Percentiles rank a stretch among this genome's conserved stretches.
Evolutionary conservation across 2,797 vertebrate species (phyloP).

Genomic region (Labeo calbasu): DNA sequence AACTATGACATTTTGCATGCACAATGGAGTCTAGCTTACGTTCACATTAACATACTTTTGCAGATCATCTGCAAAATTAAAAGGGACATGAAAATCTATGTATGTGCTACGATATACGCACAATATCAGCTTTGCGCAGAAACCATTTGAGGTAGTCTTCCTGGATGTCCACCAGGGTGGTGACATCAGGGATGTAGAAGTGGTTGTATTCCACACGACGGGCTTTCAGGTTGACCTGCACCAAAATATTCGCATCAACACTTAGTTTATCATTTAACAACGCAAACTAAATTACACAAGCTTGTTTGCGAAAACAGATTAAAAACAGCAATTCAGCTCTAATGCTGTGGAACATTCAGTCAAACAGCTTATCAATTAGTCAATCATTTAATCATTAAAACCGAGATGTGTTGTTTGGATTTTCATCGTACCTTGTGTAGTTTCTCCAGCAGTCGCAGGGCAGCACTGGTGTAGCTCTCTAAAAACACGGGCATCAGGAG

Average conservation of each 20-base stretch:
- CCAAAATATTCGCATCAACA: neutral
- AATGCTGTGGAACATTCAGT: constrained; percentile 1
- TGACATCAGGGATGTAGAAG: constrained; percentile 96
- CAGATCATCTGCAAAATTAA: neutral
- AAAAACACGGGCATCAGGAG: constrained; percentile 89
- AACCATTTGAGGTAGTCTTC: constrained; percentile 99
- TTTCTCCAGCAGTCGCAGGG: constrained; percentile 91
- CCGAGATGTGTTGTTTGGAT: neutral
- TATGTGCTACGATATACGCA: constrained; percentile 73
- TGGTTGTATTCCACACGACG: constrained; percentile 90
- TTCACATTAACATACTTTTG: neutral
- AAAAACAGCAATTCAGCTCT: constrained; percentile 25
- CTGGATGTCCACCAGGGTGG: constrained; percentile 93
- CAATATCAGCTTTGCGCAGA: constrained; percentile 91
- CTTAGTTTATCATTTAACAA: neutral
- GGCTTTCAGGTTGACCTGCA: constrained; percentile 92
- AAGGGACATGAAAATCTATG: neutral
- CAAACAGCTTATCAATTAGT: neutral
- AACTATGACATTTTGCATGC: neutral
- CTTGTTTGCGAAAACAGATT: neutral
- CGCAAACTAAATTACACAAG: neutral
- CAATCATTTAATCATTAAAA: neutral
- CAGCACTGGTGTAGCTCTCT: constrained; percentile 90
- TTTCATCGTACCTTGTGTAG: constrained; percentile 86
- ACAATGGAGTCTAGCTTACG: neutral